Evolutionary conservation across 1,140 invertebrate species (phyloP), one percentile per base, ranked within the genome.

Genomic region (Heliconius hewitsoni): DNA sequence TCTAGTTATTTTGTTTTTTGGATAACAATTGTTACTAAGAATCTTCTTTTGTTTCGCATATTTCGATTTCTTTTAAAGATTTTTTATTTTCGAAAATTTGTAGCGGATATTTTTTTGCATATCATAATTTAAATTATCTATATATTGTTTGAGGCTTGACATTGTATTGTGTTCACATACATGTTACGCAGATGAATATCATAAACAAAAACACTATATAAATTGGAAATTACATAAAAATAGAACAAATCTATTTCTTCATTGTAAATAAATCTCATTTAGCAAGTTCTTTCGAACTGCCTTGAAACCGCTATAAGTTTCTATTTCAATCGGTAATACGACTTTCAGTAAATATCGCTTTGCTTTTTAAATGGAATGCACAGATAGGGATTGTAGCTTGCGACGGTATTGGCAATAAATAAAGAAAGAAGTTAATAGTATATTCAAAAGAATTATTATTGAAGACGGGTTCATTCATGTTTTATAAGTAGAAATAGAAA

Each of bases 281-380:
- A 66, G 27, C 9, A 66, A 66, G 27, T 23, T 66, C 27, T 66
- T 60, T 57, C n/a, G n/a, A 57, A 3, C 23, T 66, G 27, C 30
- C 16, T 66, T 30, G 60, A 79, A 71, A 75, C 71, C 73, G 71
- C 42, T 52, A 42, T 66, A 71, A 79, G 42, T 66, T 70, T 79
- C 78, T 52, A 79, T 79, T 79, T 74, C 78, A 79, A 79, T 79
- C 71, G 78, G 73, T 79, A 79, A 79, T 79, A 71, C 50, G 55
- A 75, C 66, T 75, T 79, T 71, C 60, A 74, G 74, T 73, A 50
- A 60, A 70, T 23, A 71, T 74, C 46, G n/a, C 34, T 75, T 74
- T 71, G 71, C 19, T 55, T 71, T 16, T 71, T 16, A 39, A 66
- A 66, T 23, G 23, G 27, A 66, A 27, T 30, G 60, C 60, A 30